Conservation (phyloP, 2,888 invertebrate species). For the Machimus rusticus region DNA sequence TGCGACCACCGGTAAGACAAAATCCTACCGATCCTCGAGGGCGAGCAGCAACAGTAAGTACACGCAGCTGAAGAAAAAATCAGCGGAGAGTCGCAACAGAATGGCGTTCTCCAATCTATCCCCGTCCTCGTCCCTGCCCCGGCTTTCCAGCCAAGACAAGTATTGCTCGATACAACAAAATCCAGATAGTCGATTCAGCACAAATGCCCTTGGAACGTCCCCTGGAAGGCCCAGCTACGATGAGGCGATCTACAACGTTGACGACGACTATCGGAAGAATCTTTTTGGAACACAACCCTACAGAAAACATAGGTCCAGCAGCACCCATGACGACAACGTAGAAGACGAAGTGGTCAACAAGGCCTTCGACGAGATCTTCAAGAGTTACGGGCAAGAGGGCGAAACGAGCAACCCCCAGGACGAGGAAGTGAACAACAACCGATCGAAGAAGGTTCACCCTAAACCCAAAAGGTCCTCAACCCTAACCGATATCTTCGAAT, state of each 20-base stretch:
- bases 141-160: not conserved
- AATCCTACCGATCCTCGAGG: conserved; percentile 42
- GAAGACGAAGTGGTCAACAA: conserved; percentile 56
- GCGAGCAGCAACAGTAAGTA: conserved; percentile 54
- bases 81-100: conserved; percentile 56
- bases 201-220: not conserved
- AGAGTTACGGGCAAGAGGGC: conserved; percentile 35
- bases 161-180: not conserved
- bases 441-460: not conserved
- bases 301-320: conserved; percentile 39
- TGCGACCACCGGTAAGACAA: conserved; percentile 13
- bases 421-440: not conserved
- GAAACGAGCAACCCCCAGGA: not conserved
- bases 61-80: conserved; percentile 60
- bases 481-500: conserved; percentile 57
- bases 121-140: conserved; percentile 35
- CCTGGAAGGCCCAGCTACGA: not conserved
- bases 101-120: conserved; percentile 22
- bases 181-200: not conserved
- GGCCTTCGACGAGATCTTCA: conserved; percentile 59
- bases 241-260: conserved; percentile 44
- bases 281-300: conserved; percentile 55
- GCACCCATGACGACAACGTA: conserved; percentile 49
- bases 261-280: conserved; percentile 60
- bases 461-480: conserved; percentile 54